phyloP scores from a whole-genome alignment of 1,140 invertebrate genomes.

The Cotesia vestalis region DNA sequence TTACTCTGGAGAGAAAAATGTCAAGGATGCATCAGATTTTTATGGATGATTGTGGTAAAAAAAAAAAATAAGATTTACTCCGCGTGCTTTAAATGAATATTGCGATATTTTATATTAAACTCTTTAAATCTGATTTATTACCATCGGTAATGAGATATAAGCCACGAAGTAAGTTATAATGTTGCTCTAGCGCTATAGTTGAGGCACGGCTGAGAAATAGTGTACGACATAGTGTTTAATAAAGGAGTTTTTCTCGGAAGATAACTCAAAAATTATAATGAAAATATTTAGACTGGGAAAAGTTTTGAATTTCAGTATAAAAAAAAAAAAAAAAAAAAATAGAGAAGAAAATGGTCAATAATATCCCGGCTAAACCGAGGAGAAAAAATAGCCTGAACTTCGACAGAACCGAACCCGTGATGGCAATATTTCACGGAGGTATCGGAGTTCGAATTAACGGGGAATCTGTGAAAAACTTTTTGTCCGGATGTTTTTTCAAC shows the following conservation, averaged over 20 bases:
- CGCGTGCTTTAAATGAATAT: slow-evolving; percentile 40
- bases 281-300: background rate
- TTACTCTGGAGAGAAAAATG: too few relatives aligned
- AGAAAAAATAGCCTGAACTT: slow-evolving; percentile 17
- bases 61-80: too few relatives aligned
- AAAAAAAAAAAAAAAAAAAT: background rate
- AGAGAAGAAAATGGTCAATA: slow-evolving; percentile 18
- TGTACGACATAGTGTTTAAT: background rate
- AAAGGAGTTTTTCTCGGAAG: slow-evolving; percentile 27
- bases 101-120: slow-evolving; percentile 62
- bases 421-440: slow-evolving; percentile 22
- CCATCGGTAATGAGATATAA: slow-evolving; percentile 63
- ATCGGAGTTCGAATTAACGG: slow-evolving; percentile 30
- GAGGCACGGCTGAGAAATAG: slow-evolving; percentile 14
- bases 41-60: too few relatives aligned
- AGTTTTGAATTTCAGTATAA: background rate
- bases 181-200: background rate
- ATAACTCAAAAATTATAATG: slow-evolving; percentile 15
- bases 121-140: slow-evolving; percentile 65
- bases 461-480: slow-evolving; percentile 17
- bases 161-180: slow-evolving; percentile 44
- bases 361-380: background rate
- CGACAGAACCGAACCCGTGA: background rate
- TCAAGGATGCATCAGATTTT: too few relatives aligned
- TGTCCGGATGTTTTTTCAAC: background rate